Evolutionary conservation across 2,797 vertebrate species (phyloP), one percentile per base, ranked within the genome.

Genomic region (Silurus lanzhouensis): DNA sequence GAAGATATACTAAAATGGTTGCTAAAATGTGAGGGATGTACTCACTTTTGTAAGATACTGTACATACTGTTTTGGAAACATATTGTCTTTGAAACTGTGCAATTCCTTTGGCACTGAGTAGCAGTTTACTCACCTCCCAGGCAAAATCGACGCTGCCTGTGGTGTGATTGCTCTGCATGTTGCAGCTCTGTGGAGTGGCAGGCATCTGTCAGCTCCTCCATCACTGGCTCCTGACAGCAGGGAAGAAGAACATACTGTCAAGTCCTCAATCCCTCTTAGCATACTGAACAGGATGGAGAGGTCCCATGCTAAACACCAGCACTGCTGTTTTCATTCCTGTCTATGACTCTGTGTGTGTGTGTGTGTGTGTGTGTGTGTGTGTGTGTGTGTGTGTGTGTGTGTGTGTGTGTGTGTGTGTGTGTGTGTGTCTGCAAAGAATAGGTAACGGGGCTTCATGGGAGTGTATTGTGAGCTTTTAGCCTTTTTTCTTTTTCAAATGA

Each of bases 211-310:
- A 88, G 84, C 58, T 88, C 63, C 64, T 80, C 86, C 83, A 79
- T 91, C 88, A 89, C 85, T 72, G 79, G 63, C 46, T n/a, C 83
- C 77, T 90, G 89, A 91, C 90, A 90, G 88, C 85, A 79, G 85
- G 84, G 61, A 68, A 72, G 70, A 48, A 84, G 86, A 88, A 58
- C 81, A 85, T 67, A 81, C 84, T 88, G 88, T 85, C 87, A 86
- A 60, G 85, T 74, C 52, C 68, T 52, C 85, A 57, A 46, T 57
- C 83, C 76, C 81, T 79, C 76, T 82, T 74, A 81, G 86, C 82
- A 88, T 87, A 83, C 77, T 88, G 85, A 89, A 83, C 70, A 85
- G 86, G 55, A 68, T 64, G 7, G 13, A 72, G 27, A 19, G 20
- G 64, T 88, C 84, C 83, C 85, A 67, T 77, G 71, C 64, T 90